Evolutionary conservation across 2,797 vertebrate genomes (phyloP), one percentile per base, ranked within the genome.

Genomic region (Naso thynnoides): DNA sequence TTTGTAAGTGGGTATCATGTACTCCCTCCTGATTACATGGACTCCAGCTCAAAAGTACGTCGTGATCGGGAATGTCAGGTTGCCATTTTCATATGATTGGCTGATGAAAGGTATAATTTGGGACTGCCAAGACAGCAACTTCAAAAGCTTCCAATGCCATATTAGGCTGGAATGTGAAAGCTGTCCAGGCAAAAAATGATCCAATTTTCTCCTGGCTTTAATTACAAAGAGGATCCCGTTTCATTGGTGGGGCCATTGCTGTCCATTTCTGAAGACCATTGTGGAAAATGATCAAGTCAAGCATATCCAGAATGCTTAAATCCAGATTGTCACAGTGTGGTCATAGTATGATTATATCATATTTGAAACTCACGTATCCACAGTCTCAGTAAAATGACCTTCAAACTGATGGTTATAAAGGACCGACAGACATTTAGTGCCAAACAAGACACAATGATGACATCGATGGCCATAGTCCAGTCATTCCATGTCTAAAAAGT

Each of bases 21-120:
- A 21, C 70, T 85, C 60, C 45, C 64, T 19, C 70, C 75, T 91
- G 87, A 92, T 92, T 86, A 89, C 82, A 89, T 71, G 61, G 78
- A 86, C 74, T 84, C 68, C 8, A 70, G 72, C 83, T 86, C 70
- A 86, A 90, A 86, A 83, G 60, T 73, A 77, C 78, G 82, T 85
- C 83, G 70, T 78, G 73, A 92, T 91, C 91, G 88, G 69, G 70
- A 82, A 89, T 88, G 91, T 93, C 92, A 90, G 84, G 76, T 86
- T 85, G 86, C 83, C 86, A 86, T 89, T 93, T 90, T 88, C 83
- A 78, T 89, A 86, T 91, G 91, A 91, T 93, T 91, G 91, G 82
- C 83, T 86, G 91, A 93, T 93, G 91, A 95, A 94, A 94, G 92
- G 89, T 91, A 90, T 93, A 90, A 94, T 94, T 93, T 93, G 53